Evolutionary conservation across 2,888 invertebrate genomes (phyloP), one percentile per base, ranked within the genome.

Genomic region (Ochlodes sylvanus): DNA sequence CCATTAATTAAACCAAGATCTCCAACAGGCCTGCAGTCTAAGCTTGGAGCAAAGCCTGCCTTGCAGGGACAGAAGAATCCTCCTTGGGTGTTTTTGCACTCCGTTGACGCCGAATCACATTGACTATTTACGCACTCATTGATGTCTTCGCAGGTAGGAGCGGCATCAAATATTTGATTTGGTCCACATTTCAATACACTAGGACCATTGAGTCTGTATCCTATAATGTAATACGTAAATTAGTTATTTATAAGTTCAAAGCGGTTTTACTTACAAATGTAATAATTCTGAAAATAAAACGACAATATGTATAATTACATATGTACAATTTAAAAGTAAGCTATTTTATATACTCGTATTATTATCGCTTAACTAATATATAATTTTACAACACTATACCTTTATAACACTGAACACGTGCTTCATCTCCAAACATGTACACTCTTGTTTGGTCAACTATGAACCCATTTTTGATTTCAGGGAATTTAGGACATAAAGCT

Each of bases 71-170:
- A 98, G 76, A 96, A 96, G 91, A 98, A 98, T 19, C 97, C 97
- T 52, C 98, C 98, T 56, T 96, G 96, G 6, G 96, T 96, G 81
- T 98, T 98, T 74, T 96, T 95, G 84, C 98, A 98, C 84, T 98
- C 97, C 0, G 98, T 98, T 0, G 98, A 98, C 0, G 97, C 97
- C 27, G 96, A 91, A 81, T 98, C 98, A 84, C 98, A 98, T 85
- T 98, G 98, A 69, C 97, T 97, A 73, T 96, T 97, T 5, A 95
- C 94, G 84, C 98, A 98, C 89, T 98, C 98, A 79, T 98, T 98
- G 71, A 98, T 96, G 84, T 98, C 98, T 92, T 98, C 98, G 81
- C 98, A 98, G 70, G 95, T 96, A 1, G 98, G 98, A 56, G 97
- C 95, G 77, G 96, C 95, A 75, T 96, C 96, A 75, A 98, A 98